Evolutionary conservation across 2,888 invertebrate species (phyloP).

Genomic region (Holacanthella duospinosa): DNA sequence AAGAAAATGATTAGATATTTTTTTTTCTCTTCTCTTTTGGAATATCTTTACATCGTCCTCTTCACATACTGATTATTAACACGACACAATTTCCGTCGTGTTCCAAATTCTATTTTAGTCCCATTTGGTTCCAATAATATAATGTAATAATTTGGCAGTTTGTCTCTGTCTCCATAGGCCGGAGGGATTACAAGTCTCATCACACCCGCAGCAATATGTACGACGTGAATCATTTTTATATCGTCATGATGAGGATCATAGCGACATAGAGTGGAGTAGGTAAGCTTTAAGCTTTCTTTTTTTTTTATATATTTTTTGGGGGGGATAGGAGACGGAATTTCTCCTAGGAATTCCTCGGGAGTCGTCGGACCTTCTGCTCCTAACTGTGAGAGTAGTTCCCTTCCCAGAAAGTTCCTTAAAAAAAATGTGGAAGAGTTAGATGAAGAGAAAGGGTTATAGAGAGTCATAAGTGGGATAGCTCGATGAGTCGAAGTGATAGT

Average conservation of each 20-base stretch:
- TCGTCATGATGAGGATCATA: constrained; percentile 2
- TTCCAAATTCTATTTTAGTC: neutral
- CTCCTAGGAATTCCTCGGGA: constrained; percentile 3
- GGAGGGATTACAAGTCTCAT: constrained; percentile 1
- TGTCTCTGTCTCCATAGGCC: neutral
- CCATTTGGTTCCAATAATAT: neutral
- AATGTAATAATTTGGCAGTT: constrained; percentile 4
- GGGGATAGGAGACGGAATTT: neutral
- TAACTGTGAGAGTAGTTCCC: neutral
- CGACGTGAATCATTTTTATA: constrained; percentile 4
- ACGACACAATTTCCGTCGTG: too few species aligned
- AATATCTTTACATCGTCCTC: too few species aligned
- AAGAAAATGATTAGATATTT: too few species aligned
- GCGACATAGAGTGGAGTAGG: neutral
- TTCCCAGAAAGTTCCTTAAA: too few species aligned
- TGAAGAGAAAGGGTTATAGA: too few species aligned
- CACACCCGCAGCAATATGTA: constrained; percentile 2
- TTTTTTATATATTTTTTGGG: neutral
- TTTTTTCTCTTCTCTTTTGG: too few species aligned
- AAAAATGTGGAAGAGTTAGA: too few species aligned
- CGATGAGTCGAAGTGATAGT: neutral
- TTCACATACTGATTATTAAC: too few species aligned
- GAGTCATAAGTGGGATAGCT: too few species aligned
- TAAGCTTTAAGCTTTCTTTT: neutral
- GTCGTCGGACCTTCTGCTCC: constrained; percentile 34